Base-by-base conservation (phyloP, 2,113 vertebrate species). In the Arothron firmamentum region DNA sequence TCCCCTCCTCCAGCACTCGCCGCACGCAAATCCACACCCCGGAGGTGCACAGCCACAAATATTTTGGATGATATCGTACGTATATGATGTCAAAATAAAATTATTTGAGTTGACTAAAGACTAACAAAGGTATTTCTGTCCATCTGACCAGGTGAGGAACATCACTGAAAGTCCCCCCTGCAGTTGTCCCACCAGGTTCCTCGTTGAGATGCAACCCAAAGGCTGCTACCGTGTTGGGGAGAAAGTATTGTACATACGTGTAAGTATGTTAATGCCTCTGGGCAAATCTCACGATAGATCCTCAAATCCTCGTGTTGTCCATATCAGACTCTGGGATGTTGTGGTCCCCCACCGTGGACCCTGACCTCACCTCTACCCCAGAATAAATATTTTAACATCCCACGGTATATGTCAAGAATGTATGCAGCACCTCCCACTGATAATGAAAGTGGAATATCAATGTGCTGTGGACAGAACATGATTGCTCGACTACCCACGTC, bases 191-290 rank as follows among this genome's bases (percentile, higher is more conserved):
- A 90, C 50, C 59, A 95, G 89, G 61, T 99, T 98, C 81, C 93
- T 90, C 23, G 94, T 99, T 77, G 95, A 99, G 77, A 93, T 94
- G 56, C 94, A 98, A 56, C 96, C 96, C 5, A 95, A 98, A 87
- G 94, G 96, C 53, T 91, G 94, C 67, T 99, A 99, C 79, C 92
- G 95, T 65, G 92, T 99, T 41, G 97, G 97, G 62, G 97, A 99
- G 65, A 99, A 98, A 92, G 93, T 99, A 63, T 93, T 98, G 41
- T 98, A 97, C 65, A 94, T 99, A 62, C 91, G 97, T 90, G 97
- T 99, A 90, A 93, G 89, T 71, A 16, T 52, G 23, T 28, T 7
- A 17, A n/a, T n/a, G 15, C 13, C 15, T 17, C 16, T n/a, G 45
- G n/a, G 45, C 15, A 13, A 17, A 47, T 47, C 14, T 47, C n/a